Conservation (phyloP, 2,888 invertebrate genomes). For the Pseudanteris insignis region DNA sequence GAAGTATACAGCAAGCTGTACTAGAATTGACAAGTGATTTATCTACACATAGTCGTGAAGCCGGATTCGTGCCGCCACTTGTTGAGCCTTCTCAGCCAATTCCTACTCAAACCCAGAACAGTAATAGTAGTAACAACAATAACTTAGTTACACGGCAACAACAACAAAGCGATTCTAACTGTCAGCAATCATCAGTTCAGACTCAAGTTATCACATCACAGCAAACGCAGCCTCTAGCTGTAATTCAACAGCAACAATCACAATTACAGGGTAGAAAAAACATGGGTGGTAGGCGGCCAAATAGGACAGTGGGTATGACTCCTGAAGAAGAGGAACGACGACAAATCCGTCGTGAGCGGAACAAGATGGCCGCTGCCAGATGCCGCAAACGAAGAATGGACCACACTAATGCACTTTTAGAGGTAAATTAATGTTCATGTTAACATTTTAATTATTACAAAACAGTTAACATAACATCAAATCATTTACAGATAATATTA, state of each 20-base stretch:
- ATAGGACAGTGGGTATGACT: conserved; percentile 78
- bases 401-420: conserved; percentile 89
- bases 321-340: conserved; percentile 95
- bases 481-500: no score
- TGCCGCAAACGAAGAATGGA: conserved; percentile 96
- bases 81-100: conserved; percentile 66
- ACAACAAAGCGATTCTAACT: conserved; percentile 33
- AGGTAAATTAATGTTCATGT: conserved; percentile 69
- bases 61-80: conserved; percentile 90
- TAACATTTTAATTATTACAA: not conserved
- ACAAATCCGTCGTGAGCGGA: conserved; percentile 87
- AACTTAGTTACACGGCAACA: conserved; percentile 35
- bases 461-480: no score
- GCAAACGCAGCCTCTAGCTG: conserved; percentile 56
- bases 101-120: conserved; percentile 64
- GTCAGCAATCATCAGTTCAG: conserved; percentile 36
- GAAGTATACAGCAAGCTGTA: conserved; percentile 91
- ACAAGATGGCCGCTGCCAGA: conserved; percentile 96
- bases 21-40: conserved; percentile 84
- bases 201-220: conserved; percentile 61
- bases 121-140: conserved; percentile 42
- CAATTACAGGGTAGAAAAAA: conserved; percentile 73
- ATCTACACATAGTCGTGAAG: conserved; percentile 82
- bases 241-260: conserved; percentile 48
- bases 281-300: conserved; percentile 86